These are phyloP conservation scores for Cygnus buccinator DNA, from an alignment of 2,113 vertebrate species.

Conservation along the genomic window DNA sequence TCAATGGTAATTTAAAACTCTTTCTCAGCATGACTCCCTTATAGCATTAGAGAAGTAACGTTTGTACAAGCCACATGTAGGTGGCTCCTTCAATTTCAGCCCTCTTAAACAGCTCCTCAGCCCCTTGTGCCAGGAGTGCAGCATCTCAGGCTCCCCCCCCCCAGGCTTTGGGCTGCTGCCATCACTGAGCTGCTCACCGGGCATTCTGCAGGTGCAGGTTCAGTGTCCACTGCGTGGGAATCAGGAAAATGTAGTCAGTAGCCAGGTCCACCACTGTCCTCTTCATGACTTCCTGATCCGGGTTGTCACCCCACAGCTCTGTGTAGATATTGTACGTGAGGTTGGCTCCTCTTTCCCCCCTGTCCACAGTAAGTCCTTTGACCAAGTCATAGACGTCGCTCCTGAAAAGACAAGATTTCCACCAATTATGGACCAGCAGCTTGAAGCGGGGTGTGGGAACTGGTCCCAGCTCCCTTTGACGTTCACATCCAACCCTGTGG, in stretches of 20 bases:
- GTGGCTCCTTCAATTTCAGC: not conserved
- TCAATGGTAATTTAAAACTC: not conserved
- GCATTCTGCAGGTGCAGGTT: conserved; percentile 82
- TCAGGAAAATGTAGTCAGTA: conserved; percentile 90
- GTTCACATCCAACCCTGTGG: not conserved
- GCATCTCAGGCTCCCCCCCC: not conserved
- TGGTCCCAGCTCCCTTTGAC: not conserved
- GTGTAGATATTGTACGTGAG: conserved; percentile 80
- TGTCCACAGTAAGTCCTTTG: conserved; percentile 73
- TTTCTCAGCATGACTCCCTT: not conserved
- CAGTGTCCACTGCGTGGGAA: conserved; percentile 83
- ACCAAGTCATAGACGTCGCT: conserved; percentile 77
- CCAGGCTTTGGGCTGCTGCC: not conserved
- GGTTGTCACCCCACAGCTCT: conserved; percentile 70
- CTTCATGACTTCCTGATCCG: conserved; percentile 80
- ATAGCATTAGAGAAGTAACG: not conserved
- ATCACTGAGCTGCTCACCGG: conserved; percentile 74
- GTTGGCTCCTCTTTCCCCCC: conserved; percentile 69
- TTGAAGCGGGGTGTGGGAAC: not conserved
- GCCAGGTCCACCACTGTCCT: conserved; percentile 83
- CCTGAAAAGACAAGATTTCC: conserved; percentile 64
- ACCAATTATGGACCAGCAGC: not conserved
- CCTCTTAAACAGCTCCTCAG: not conserved
- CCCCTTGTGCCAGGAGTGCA: not conserved
- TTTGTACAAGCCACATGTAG: accelerated